Conservation (phyloP, 2,888 invertebrate genomes). For the Linyphia triangularis region DNA sequence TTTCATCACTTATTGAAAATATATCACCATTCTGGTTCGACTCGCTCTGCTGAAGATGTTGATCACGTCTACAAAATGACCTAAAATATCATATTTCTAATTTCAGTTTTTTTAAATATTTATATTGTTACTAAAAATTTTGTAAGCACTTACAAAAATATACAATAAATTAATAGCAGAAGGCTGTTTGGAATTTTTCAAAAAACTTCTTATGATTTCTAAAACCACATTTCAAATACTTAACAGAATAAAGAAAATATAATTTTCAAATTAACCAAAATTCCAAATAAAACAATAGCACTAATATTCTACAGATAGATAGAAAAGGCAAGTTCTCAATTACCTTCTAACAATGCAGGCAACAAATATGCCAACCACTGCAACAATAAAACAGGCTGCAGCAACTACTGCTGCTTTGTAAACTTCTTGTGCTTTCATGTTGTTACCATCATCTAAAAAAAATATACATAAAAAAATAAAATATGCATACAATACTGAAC, state of each 20-base stretch:
- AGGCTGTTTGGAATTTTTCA: no score
- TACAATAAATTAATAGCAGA: no score
- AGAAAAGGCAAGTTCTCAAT: background rate
- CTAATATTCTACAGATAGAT: background rate
- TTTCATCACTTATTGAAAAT: slow-evolving; percentile 73
- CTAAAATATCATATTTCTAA: slow-evolving; percentile 34
- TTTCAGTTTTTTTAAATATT: no score
- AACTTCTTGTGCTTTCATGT: slow-evolving; percentile 73
- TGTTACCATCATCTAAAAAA: slow-evolving; percentile 60
- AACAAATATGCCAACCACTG: slow-evolving; percentile 73
- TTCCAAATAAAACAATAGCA: background rate
- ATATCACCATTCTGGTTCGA: slow-evolving; percentile 57
- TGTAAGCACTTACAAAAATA: background rate
- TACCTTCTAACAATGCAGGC: slow-evolving; percentile 72
- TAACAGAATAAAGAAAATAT: background rate
- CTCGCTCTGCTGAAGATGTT: slow-evolving; percentile 56
- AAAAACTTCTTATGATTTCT: no score
- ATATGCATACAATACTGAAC: background rate
- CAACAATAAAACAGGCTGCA: slow-evolving; percentile 72
- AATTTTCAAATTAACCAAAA: background rate
- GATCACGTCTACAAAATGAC: slow-evolving; percentile 70
- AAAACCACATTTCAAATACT: no score
- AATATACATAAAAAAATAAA: background rate
- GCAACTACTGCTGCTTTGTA: slow-evolving; percentile 74
- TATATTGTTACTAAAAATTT: background rate